Percentiles rank a stretch among this genome's conserved stretches.
Evolutionary conservation across 2,113 vertebrate genomes (phyloP).

Genomic region (Xenopus borealis): DNA sequence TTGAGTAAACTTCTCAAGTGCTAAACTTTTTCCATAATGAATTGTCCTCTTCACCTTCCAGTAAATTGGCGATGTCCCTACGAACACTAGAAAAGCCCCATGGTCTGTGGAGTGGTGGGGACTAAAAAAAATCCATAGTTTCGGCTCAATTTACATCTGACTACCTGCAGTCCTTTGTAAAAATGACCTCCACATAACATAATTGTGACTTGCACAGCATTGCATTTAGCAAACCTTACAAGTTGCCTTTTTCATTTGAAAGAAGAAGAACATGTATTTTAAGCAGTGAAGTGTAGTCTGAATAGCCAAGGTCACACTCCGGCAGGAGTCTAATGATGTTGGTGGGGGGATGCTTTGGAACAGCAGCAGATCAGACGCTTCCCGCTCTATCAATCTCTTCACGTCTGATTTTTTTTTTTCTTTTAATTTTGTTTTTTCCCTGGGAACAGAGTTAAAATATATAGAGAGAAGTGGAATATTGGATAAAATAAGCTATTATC

Average conservation of each 20-base stretch:
- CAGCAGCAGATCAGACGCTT: background rate
- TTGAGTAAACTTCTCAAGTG: too few relatives aligned
- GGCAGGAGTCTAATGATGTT: constrained; percentile 29
- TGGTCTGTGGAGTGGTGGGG: too few relatives aligned
- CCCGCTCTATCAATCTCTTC: constrained; percentile 20
- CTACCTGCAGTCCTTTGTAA: too few relatives aligned
- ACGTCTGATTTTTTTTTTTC: constrained; percentile 12
- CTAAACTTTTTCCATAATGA: too few relatives aligned
- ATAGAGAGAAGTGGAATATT: too few relatives aligned
- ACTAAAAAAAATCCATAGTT: too few relatives aligned
- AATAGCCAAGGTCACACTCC: constrained; percentile 20
- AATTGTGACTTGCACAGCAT: background rate
- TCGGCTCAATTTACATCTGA: too few relatives aligned
- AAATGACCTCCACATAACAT: background rate
- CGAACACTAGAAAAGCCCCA: too few relatives aligned
- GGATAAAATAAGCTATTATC: too few relatives aligned
- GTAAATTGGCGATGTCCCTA: too few relatives aligned
- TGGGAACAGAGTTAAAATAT: too few relatives aligned
- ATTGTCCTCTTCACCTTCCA: too few relatives aligned
- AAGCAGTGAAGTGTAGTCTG: background rate
- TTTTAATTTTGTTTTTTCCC: background rate
- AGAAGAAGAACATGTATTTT: background rate
- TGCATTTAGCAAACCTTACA: background rate
- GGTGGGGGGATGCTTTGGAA: background rate
- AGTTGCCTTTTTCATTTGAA: background rate